Conservation (phyloP, 2,113 vertebrate genomes). For the Grus americana region DNA sequence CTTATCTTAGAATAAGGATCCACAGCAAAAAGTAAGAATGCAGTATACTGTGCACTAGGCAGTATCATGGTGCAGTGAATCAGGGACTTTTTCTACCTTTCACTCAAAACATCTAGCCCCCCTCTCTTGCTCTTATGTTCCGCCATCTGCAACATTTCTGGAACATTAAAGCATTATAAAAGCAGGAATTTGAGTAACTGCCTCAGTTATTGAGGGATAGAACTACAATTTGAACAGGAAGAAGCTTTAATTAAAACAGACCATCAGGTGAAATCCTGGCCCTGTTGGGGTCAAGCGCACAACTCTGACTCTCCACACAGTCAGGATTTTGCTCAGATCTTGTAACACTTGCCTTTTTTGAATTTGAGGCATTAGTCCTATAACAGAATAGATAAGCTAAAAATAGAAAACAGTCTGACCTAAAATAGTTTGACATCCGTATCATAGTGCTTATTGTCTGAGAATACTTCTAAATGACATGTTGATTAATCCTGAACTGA, state of each 20-base stretch:
- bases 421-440: conserved; percentile 64
- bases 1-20: background rate
- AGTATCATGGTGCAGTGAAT: background rate
- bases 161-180: background rate
- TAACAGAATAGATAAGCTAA: conserved; percentile 19
- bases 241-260: conserved; percentile 6
- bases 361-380: conserved; percentile 21
- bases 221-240: background rate
- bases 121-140: background rate
- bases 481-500: conserved; percentile 55
- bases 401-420: conserved; percentile 57
- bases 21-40: background rate
- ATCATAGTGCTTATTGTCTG: conserved; percentile 51
- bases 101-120: background rate
- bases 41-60: background rate
- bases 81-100: background rate
- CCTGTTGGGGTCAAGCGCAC: background rate
- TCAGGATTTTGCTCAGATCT: background rate
- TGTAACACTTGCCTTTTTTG: conserved; percentile 1
- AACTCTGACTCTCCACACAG: background rate
- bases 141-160: background rate
- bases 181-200: background rate
- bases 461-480: conserved; percentile 51
- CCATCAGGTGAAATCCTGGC: background rate
- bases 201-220: background rate